Evolutionary conservation across 2,797 vertebrate species (phyloP).

Genomic region (Sus cebifrons): DNA sequence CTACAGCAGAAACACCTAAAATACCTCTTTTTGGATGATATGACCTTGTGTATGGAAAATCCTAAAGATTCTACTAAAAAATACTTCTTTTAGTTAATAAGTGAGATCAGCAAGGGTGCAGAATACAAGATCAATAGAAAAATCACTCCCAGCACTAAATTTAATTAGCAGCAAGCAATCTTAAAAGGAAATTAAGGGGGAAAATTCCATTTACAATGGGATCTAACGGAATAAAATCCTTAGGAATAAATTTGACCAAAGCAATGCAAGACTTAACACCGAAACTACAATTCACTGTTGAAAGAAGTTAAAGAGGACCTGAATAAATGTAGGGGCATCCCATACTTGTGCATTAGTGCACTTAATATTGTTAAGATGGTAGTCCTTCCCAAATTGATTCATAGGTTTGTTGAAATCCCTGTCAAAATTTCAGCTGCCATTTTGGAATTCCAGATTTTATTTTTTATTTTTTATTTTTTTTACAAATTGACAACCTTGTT

Average conservation of each 20-base stretch:
- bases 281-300: background rate
- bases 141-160: background rate
- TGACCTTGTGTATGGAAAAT: background rate
- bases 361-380: background rate
- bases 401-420: background rate
- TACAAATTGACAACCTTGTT: background rate
- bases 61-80: background rate
- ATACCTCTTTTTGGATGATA: background rate
- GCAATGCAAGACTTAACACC: background rate
- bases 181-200: background rate
- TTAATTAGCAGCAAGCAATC: background rate
- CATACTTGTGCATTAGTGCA: background rate
- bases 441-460: background rate
- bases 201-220: background rate
- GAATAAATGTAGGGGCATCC: background rate
- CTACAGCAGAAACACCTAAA: too few species aligned
- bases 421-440: background rate
- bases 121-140: conserved; percentile 14
- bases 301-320: background rate
- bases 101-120: background rate
- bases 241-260: background rate
- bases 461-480: too few species aligned
- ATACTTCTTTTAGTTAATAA: background rate
- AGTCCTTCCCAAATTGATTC: background rate
- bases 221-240: background rate